Conservation (phyloP, 1,140 invertebrate species). For the Macrosteles quadrilineatus region DNA sequence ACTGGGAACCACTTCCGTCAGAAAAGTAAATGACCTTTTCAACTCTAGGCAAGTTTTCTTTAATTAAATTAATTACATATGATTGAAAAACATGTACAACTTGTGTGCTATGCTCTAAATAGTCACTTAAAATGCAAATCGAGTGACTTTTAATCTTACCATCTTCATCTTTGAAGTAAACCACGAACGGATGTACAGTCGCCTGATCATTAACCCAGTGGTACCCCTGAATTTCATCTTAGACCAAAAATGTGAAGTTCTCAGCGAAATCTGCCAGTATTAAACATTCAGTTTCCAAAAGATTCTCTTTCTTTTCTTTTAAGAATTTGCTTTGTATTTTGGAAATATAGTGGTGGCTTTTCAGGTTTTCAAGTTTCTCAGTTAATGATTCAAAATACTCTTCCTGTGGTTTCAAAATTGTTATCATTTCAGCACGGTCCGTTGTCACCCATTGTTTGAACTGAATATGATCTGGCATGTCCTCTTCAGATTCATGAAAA, state of each 20-base stretch:
- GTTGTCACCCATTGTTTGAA: conserved; percentile 33
- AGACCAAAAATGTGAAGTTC: conserved; percentile 43
- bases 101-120: conserved; percentile 35
- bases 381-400: conserved; percentile 31
- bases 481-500: conserved; percentile 20
- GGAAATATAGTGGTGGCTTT: conserved; percentile 31
- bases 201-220: conserved; percentile 42
- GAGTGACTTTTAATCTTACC: conserved; percentile 31
- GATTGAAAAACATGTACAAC: conserved; percentile 37
- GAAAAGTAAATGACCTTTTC: conserved; percentile 43
- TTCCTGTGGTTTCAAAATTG: conserved; percentile 29
- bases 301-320: conserved; percentile 30
- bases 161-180: conserved; percentile 29
- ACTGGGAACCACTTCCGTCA: conserved; percentile 46
- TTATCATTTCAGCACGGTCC: conserved; percentile 32
- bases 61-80: conserved; percentile 15
- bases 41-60: too few relatives aligned
- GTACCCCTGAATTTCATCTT: conserved; percentile 42
- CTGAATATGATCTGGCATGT: conserved; percentile 22
- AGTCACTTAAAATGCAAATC: conserved; percentile 32
- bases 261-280: conserved; percentile 41
- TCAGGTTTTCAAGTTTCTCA: conserved; percentile 25
- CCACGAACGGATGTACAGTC: conserved; percentile 43
- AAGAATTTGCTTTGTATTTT: conserved; percentile 20
- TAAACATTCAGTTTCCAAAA: conserved; percentile 31